Base-by-base conservation (phyloP, 2,888 invertebrate genomes). In the Cryptops parisi region DNA sequence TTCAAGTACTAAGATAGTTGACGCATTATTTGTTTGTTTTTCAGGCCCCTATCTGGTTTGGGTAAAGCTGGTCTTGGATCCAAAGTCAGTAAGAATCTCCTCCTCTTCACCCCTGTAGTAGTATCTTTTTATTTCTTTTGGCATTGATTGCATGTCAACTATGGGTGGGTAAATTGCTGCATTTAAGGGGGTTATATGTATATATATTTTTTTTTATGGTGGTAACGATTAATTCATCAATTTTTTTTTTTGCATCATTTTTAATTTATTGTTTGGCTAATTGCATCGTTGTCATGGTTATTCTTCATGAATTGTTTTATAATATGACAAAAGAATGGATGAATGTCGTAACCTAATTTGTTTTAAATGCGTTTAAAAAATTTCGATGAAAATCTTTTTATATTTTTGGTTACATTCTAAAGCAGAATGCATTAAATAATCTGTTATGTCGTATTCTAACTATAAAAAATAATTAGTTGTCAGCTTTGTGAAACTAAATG, bases 71-170 rank as follows among this genome's bases (percentile, higher is more conserved):
- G 76, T 74, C 72, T 80, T 78, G 80, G 83, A 79, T 80, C 81
- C 89, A 91, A 91, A 91, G 91, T 91, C 91, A 91, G 91, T 91
- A 93, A 91, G 91, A 90, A 89, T 82, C 82, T 78, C 53, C 54
- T 50, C 44, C 44, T 52, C 25, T 23, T 27, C 25, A 22, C 22
- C 41, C 22, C 23, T 44, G 40, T 39, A 19, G 40, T 46, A 50
- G 22, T 39, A 50, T 22, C 38, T 24, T 40, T 40, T 23, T 24
- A 23, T 23, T 2, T 19, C 45, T 17, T 43, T 24, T 54, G 47
- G n/a, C n/a, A n/a, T n/a, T n/a, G n/a, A n/a, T n/a, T n/a, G n/a
- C n/a, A n/a, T n/a, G n/a, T n/a, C n/a, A n/a, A n/a, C n/a, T n/a
- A n/a, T n/a, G n/a, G n/a, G n/a, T n/a, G n/a, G n/a, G n/a, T n/a